Base-by-base conservation (phyloP, 2,113 vertebrate species). In the Stercorarius parasiticus region DNA sequence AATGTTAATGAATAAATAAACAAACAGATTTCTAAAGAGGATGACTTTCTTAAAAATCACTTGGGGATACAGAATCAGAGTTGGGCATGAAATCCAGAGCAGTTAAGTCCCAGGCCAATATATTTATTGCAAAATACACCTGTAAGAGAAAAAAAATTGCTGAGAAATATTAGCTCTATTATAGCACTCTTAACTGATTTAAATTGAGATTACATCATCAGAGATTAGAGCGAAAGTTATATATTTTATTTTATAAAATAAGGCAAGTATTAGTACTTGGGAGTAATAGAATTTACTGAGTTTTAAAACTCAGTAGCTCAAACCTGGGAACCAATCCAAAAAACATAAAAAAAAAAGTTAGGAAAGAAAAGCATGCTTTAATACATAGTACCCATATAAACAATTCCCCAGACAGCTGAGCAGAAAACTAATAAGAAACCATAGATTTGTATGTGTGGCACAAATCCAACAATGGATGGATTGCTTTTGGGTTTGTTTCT, bases 41-140 rank as follows among this genome's bases (percentile, higher is more conserved):
- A 25, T 52, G 2, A 11, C 3, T 86, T 84, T 67, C 29, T 79
- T 69, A 56, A 72, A 85, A 79, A 20, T 50, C 20, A 52, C 5
- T 32, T 2, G 3, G 4, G 9, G 4, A 40, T 26, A 50, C 1
- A 59, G 3, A 4, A 32, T 23, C 10, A 69, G 14, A 62, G 13
- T 18, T 55, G 13, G 4, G 4, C 32, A 43, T 43, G 45, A 76
- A 80, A 82, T 53, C 6, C 14, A 27, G 5, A 78, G 5, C 20
- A 40, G 6, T 9, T 58, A 56, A 36, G 7, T 25, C 58, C 8
- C 49, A 91, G 6, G 23, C 3, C 0, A 1, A 14, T 23, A 34
- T 3, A 40, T n/a, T 53, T 59, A 38, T 11, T 14, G 2, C 14
- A 38, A 61, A 22, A 52, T 14, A 36, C 7, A 38, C 0, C 6